Evolutionary conservation across 2,797 vertebrate genomes (phyloP).

Genomic region (Ptychadena robeensis): DNA sequence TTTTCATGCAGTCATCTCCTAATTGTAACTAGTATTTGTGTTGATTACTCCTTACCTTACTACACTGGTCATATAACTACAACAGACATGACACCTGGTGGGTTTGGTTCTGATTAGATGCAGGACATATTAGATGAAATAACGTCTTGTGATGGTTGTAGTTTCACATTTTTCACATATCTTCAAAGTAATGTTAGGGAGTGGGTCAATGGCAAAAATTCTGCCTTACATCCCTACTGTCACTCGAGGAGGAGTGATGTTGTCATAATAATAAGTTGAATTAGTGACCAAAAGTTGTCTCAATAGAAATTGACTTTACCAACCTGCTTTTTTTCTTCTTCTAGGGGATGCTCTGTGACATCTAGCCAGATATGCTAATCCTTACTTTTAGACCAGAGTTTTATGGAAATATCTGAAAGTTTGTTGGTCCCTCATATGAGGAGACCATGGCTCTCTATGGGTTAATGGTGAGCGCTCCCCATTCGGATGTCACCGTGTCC

Average conservation of each 20-base stretch:
- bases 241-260: too few relatives aligned
- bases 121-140: too few relatives aligned
- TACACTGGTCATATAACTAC: neutral
- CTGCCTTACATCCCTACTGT: too few relatives aligned
- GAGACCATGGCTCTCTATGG: neutral
- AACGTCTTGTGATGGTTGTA: too few relatives aligned
- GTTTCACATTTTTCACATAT: too few relatives aligned
- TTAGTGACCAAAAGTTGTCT: neutral
- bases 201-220: too few relatives aligned
- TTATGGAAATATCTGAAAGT: neutral
- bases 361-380: neutral
- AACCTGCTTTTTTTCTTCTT: neutral
- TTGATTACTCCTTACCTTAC: too few relatives aligned
- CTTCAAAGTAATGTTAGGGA: too few relatives aligned
- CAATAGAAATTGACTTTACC: neutral
- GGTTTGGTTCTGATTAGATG: too few relatives aligned
- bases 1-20: neutral
- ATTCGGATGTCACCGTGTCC: conserved; percentile 60
- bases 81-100: neutral
- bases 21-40: neutral
- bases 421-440: neutral
- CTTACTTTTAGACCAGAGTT: neutral
- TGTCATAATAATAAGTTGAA: too few relatives aligned
- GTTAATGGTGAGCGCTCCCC: conserved; percentile 58
- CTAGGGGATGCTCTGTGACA: neutral